Conservation (phyloP, 2,888 invertebrate species). For the Prosopocoilus inquinatus region DNA sequence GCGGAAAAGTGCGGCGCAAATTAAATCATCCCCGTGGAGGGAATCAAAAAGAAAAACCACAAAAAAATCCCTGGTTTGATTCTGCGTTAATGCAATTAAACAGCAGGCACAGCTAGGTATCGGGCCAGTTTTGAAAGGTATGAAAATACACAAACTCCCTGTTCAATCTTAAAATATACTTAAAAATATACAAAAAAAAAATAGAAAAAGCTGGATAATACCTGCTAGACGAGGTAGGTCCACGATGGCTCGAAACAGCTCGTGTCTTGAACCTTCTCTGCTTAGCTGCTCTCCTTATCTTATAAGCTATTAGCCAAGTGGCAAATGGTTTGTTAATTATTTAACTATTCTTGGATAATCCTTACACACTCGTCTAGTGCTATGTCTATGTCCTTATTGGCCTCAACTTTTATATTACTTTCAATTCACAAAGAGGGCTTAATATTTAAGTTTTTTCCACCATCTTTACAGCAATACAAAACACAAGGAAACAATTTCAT, state of each 20-base stretch:
- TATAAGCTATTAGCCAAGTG: slow-evolving; percentile 36
- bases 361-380: slow-evolving; percentile 28
- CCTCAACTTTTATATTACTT: too few species aligned
- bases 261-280: slow-evolving; percentile 21
- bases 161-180: slow-evolving; percentile 19
- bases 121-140: slow-evolving; percentile 24
- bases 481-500: too few species aligned
- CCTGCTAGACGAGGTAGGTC: slow-evolving; percentile 55
- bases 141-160: slow-evolving; percentile 25
- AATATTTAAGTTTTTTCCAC: too few species aligned
- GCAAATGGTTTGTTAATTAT: slow-evolving; percentile 37
- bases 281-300: slow-evolving; percentile 34
- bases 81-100: slow-evolving; percentile 1
- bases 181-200: slow-evolving; percentile 32
- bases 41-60: neutral
- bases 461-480: too few species aligned
- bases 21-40: too few species aligned
- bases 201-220: slow-evolving; percentile 60
- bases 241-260: slow-evolving; percentile 26
- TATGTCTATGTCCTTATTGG: slow-evolving; percentile 4
- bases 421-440: too few species aligned
- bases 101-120: slow-evolving; percentile 13
- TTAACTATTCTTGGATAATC: slow-evolving; percentile 27
- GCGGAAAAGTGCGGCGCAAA: too few species aligned
- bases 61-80: neutral